Evolutionary conservation across 1,140 invertebrate genomes (phyloP), one percentile per base, ranked within the genome.

Genomic region (Cotesia glomerata): DNA sequence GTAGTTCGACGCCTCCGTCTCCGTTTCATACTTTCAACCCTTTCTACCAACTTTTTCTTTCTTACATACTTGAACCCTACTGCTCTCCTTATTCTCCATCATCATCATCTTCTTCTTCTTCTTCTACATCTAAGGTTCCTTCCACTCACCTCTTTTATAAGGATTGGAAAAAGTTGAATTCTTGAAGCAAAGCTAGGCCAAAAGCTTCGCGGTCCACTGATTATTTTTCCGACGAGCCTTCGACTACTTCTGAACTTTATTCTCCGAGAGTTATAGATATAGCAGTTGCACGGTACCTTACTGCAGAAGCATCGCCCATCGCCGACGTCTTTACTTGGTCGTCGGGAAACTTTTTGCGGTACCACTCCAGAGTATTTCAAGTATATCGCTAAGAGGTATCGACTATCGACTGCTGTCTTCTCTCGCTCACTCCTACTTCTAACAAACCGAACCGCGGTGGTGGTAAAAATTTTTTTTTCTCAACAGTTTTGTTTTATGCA

Each of bases 111-210:
- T 18, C 18, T 18, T 18, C 18, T 18, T 26, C 26, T 26, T 26
- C 26, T 26, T 26, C 26, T 26, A 0, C 26, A 26, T 26, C 26
- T 26, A 26, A 3, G 26, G 1, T 3, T 26, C 26, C 26, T 26
- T 26, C 26, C 26, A 26, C 26, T 26, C 26, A 26, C 61, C 18
- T 58, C 52, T 36, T n/a, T 35, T 26, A 51, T 69, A 72, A 74
- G 74, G 59, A 72, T 62, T 67, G 74, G 70, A 77, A 77, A 80
- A 79, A 79, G 76, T 80, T 79, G 75, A 69, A 76, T 79, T 72
- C 66, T 67, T 61, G 56, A 35, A 45, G 61, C 9, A 34, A 69
- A 63, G 51, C 56, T 56, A 58, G 54, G 61, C 63, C 45, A 52
- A 66, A 64, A 45, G 39, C 69, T 73, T 73, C 64, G 71, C 69